Base-by-base conservation (phyloP, 2,888 invertebrate genomes). In the Elaeidobius kamerunicus region DNA sequence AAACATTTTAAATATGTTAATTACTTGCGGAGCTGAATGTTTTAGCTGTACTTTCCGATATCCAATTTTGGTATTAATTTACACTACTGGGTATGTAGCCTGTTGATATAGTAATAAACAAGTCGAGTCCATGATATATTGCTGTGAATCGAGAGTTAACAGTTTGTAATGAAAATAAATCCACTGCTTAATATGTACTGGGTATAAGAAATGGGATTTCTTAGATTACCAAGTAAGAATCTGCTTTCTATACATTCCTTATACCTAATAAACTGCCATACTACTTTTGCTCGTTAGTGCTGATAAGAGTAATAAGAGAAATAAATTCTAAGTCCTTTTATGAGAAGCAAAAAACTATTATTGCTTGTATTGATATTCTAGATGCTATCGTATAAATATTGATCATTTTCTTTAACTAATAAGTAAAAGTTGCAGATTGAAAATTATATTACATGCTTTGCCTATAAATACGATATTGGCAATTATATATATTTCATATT, bases 1-100 rank as follows among this genome's bases (percentile, higher is more conserved):
- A 42, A 54, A 53, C 52, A 54, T 44, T 44, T 54, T 36, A 51
- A 57, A 55, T 59, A 60, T 56, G 59, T 58, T 48, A 52, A 59
- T 61, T 55, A 47, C 27, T 49, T 17, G 42, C 34, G 20, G 15
- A 49, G 45, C 42, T 16, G 39, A 28, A 45, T 32, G 28, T 46
- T 54, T 43, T 40, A 52, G 18, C 48, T 41, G 41, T 47, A 56
- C 56, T 52, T 54, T 56, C 54, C 49, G 50, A 52, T 59, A 39
- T 41, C 59, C 55, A 52, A 55, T 51, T 56, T 58, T 54, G 56
- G 58, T 50, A 41, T 54, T 53, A 50, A 58, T 56, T 58, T 51
- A 44, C 58, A 49, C 55, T 32, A 39, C 47, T 53, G 42, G 18
- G 36, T 40, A 32, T 19, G 40, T 39, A 28, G 38, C 38, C 14